Conservation (phyloP, 1,140 invertebrate species). For the Armadillidium nasatum region DNA sequence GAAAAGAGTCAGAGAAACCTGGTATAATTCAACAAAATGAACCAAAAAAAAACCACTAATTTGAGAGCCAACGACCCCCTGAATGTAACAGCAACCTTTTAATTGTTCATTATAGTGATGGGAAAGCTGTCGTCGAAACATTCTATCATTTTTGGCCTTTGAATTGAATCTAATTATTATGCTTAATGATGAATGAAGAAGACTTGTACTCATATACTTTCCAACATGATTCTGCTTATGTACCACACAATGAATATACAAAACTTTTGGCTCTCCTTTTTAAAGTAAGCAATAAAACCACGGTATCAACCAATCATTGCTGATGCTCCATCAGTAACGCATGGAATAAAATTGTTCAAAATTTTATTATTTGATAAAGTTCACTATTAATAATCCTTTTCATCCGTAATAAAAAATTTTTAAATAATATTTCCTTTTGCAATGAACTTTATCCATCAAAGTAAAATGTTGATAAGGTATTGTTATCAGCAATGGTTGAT, state of each 20-base stretch:
- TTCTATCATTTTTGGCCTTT: constrained; percentile 35
- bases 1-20: no score
- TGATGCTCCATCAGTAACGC: not conserved
- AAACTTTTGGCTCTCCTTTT: constrained; percentile 28
- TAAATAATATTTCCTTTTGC: constrained; percentile 32
- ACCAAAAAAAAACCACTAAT: no score
- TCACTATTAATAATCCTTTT: constrained; percentile 16
- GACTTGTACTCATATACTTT: constrained; percentile 33
- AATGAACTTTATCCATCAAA: constrained; percentile 25
- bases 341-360: constrained; percentile 38
- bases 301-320: constrained; percentile 14
- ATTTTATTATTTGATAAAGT: constrained; percentile 31
- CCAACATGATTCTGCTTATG: constrained; percentile 39
- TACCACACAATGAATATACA: constrained; percentile 40
- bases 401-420: constrained; percentile 27
- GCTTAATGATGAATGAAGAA: constrained; percentile 36
- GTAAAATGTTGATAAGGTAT: constrained; percentile 31
- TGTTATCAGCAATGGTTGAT: constrained; percentile 30
- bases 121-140: constrained; percentile 39
- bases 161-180: constrained; percentile 34
- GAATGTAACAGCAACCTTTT: constrained; percentile 34
- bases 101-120: constrained; percentile 42
- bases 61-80: constrained; percentile 39
- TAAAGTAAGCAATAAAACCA: constrained; percentile 20
- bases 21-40: constrained; percentile 37